These are phyloP conservation scores for Hydrotaea cyrtoneurina DNA, from an alignment of 2,888 invertebrate species.

Conservation along the genomic window DNA sequence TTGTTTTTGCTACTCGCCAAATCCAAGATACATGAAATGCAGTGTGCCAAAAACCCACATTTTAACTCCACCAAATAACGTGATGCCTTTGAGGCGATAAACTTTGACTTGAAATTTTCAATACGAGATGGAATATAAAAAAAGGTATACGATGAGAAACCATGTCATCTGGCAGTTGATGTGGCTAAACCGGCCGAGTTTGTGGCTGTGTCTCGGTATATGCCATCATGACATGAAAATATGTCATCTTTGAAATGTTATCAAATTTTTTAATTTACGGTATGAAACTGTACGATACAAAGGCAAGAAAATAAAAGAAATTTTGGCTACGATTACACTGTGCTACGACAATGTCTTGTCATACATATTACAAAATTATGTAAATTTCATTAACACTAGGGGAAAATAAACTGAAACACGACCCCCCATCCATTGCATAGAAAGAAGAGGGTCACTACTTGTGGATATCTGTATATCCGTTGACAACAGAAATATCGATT, in stretches of 20 bases:
- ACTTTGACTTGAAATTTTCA: slow-evolving; percentile 57
- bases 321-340: neutral
- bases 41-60: slow-evolving; percentile 62
- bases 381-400: slow-evolving; percentile 40
- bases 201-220: neutral
- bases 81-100: slow-evolving; percentile 59
- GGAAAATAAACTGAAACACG: neutral
- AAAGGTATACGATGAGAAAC: neutral
- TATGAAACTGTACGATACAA: too few species aligned
- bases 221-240: neutral
- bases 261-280: neutral
- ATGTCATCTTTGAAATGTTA: slow-evolving; percentile 15
- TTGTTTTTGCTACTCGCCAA: neutral
- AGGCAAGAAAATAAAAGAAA: slow-evolving; percentile 10
- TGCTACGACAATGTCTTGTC: neutral
- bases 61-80: slow-evolving; percentile 37
- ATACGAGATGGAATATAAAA: neutral
- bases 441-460: neutral
- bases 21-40: slow-evolving; percentile 7
- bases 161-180: neutral
- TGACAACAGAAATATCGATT: neutral
- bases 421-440: neutral
- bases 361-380: slow-evolving; percentile 50
- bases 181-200: neutral
- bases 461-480: neutral